A percentile compares a stretch with the other conserved stretches of the same genome.
phyloP scores from a whole-genome alignment of 92 coral and sea anemone genomes.

The Hydrozoanthus gracilis region DNA sequence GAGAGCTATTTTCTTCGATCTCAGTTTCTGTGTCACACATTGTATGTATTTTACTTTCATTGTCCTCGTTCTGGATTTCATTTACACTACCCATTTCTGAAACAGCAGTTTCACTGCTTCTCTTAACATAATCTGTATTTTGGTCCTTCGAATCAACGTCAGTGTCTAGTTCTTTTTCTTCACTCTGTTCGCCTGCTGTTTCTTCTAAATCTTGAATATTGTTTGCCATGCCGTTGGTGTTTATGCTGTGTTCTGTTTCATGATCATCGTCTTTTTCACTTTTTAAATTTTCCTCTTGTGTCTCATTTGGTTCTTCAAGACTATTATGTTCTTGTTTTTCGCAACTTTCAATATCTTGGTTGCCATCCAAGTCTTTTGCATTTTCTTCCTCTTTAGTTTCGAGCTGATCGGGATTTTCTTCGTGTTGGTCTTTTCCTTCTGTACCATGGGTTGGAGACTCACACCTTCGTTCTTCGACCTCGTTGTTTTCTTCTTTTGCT shows the following conservation, averaged over 20 bases:
- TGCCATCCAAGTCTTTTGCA: not conserved
- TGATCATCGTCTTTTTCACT: not conserved
- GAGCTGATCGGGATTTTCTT: not conserved
- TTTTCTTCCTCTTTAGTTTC: not conserved
- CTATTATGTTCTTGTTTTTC: not conserved
- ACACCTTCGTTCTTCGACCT: not conserved
- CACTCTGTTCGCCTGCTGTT: not conserved
- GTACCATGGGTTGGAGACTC: not conserved
- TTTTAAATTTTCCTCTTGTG: not conserved
- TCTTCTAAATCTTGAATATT: not conserved
- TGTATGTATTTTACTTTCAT: not conserved
- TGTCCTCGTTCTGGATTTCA: not conserved
- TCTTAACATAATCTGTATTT: not conserved
- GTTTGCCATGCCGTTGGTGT: no score
- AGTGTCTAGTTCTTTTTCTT: not conserved
- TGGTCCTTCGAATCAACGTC: not conserved
- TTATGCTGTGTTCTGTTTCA: no score
- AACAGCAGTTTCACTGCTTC: not conserved
- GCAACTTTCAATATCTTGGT: not conserved
- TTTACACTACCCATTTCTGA: not conserved
- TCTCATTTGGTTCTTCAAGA: not conserved
- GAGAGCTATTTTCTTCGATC: not conserved
- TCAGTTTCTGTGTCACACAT: not conserved
- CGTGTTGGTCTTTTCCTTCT: not conserved
- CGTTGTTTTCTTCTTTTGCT: not conserved